Percentiles rank a stretch among this genome's conserved stretches.
These are phyloP conservation scores for Hoplodrina ambigua DNA, from an alignment of 2,888 invertebrate genomes.

Conservation along the genomic window DNA sequence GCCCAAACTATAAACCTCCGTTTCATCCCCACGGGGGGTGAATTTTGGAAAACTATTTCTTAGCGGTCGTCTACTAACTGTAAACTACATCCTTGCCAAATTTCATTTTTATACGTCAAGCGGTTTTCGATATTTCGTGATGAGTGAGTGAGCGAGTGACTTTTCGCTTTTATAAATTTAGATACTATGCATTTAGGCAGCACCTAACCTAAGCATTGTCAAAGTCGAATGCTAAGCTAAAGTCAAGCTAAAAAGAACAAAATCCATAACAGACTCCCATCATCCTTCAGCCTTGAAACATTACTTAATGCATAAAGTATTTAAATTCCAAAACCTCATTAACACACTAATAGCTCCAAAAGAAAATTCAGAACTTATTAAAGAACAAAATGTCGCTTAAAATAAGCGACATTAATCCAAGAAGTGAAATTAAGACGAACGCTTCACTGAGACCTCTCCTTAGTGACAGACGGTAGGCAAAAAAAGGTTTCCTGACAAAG, in stretches of 20 bases:
- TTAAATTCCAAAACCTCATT: slow-evolving; percentile 17
- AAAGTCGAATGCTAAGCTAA: too few species aligned
- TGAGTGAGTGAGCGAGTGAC: too few species aligned
- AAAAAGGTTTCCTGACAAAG: slow-evolving; percentile 44
- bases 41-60: too few species aligned
- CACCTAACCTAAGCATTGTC: too few species aligned
- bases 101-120: too few species aligned
- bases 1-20: too few species aligned
- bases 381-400: slow-evolving; percentile 18
- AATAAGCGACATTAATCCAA: slow-evolving; percentile 47
- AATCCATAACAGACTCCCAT: not conserved
- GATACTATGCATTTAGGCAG: too few species aligned
- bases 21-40: too few species aligned
- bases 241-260: not conserved
- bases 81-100: too few species aligned
- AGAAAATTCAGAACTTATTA: slow-evolving; percentile 19
- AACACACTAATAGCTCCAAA: slow-evolving; percentile 18
- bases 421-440: slow-evolving; percentile 53
- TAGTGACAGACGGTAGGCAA: slow-evolving; percentile 17
- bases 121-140: too few species aligned
- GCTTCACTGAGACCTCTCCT: slow-evolving; percentile 10
- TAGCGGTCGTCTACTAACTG: too few species aligned
- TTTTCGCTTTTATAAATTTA: too few species aligned
- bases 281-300: not conserved
- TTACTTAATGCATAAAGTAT: slow-evolving; percentile 6